Base-by-base conservation (phyloP, 1,140 invertebrate species). In the Andricus grossulariae region DNA sequence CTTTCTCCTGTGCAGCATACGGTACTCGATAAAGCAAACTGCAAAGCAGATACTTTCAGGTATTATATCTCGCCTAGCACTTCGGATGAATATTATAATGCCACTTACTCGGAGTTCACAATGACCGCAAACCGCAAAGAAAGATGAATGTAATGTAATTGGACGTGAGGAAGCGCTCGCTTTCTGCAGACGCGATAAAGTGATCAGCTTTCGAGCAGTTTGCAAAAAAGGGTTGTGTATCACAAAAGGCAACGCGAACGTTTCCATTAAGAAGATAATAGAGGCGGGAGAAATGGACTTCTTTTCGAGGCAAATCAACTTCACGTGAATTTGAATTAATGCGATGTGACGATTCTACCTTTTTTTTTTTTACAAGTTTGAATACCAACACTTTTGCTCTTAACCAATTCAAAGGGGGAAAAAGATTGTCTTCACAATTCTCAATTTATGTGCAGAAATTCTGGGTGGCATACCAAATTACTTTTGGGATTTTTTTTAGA, bases 101-200 rank as follows among this genome's bases (percentile, higher is more conserved):
- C 52, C 52, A 54, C 52, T 54, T 54, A 66, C 39, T 66, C n/a
- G 6, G 32, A 66, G 57, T 66, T 66, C 12, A 32, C 12, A 32
- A 66, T 32, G 60, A 66, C 60, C 60, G 60, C 60, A 39, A 66
- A 66, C 60, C 25, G 25, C 60, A 66, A 25, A 66, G 60, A 66
- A 66, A 66, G 60, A 66, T 66, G 25, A 66, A 66, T 66, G 60
- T 66, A 66, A 32, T n/a, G 60, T 66, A 66, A 66, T 45, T 66
- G 60, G 60, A 66, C 60, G n/a, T 4, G 54, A 32, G 15, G 21
- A 66, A 66, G 60, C 21, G 25, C 60, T 45, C 60, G 32, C 25
- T 21, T 12, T 21, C 32, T 39, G 25, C 60, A 66, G 60, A 66
- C 39, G 60, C 60, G 25, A 66, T 66, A 66, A 66, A 66, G 60